Percentiles rank a stretch among this genome's conserved stretches.
Conservation (phyloP, 2,113 vertebrate species). For the Haemorhous mexicanus region DNA sequence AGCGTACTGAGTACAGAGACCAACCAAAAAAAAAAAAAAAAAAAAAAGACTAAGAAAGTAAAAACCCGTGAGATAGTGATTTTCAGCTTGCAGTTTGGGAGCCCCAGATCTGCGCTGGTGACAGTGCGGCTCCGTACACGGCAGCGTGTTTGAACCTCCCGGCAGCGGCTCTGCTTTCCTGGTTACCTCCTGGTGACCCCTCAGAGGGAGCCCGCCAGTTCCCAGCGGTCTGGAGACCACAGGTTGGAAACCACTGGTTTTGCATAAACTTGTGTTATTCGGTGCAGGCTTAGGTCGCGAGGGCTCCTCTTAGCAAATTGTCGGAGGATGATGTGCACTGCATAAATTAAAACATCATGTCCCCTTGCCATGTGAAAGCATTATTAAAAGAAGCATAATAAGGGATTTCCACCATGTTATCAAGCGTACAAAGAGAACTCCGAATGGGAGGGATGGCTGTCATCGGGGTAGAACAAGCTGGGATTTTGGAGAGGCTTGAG, state of each 20-base stretch:
- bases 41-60: background rate
- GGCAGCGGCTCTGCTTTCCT: background rate
- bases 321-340: slow-evolving; percentile 21
- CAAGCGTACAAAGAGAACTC: slow-evolving; percentile 52
- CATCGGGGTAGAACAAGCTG: slow-evolving; percentile 33
- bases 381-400: slow-evolving; percentile 61
- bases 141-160: background rate
- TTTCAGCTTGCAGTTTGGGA: background rate
- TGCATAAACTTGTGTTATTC: slow-evolving; percentile 45
- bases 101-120: background rate
- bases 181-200: slow-evolving; percentile 50
- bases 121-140: rapidly evolving
- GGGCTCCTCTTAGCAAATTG: slow-evolving; percentile 37
- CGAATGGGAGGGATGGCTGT: slow-evolving; percentile 50
- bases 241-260: slow-evolving; percentile 54
- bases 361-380: slow-evolving; percentile 38
- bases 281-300: background rate
- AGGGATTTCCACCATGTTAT: slow-evolving; percentile 67
- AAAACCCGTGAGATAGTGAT: background rate
- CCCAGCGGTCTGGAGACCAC: slow-evolving; percentile 44
- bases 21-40: background rate
- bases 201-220: background rate
- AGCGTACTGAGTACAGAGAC: rapidly evolving
- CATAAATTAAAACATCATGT: slow-evolving; percentile 62
- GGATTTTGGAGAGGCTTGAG: slow-evolving; percentile 55